These are phyloP conservation scores for Zeugodacus cucurbitae DNA, from an alignment of 1,140 invertebrate genomes.

Conservation along the genomic window DNA sequence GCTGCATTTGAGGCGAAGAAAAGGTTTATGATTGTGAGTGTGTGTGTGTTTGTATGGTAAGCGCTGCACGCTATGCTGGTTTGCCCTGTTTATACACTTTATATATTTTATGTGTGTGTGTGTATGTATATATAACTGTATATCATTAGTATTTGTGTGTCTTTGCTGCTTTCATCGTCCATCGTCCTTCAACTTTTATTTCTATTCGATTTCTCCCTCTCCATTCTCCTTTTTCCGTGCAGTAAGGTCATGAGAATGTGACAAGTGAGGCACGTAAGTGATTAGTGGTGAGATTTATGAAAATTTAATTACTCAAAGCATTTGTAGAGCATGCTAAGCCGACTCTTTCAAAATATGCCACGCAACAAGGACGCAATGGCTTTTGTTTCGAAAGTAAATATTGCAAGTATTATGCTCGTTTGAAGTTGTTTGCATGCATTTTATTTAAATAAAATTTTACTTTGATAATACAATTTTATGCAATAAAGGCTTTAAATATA, in stretches of 20 bases:
- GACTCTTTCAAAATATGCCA: no score
- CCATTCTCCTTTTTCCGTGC: background rate
- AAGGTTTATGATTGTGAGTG: background rate
- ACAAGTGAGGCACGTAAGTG: slow-evolving; percentile 28
- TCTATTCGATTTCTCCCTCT: background rate
- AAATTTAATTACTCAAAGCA: slow-evolving; percentile 19
- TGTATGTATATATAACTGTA: background rate
- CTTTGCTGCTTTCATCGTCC: background rate
- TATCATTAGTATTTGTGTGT: background rate
- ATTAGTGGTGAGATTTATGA: slow-evolving; percentile 31
- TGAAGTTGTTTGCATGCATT: no score
- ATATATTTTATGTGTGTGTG: no score
- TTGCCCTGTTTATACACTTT: background rate
- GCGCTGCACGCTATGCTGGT: background rate
- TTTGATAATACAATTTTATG: no score
- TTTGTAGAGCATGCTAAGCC: no score
- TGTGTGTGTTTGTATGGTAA: background rate
- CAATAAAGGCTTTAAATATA: no score
- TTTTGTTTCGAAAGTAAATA: background rate
- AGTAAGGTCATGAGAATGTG: slow-evolving; percentile 24
- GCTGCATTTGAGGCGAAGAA: background rate
- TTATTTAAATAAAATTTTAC: no score
- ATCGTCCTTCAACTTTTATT: background rate
- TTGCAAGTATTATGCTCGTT: background rate
- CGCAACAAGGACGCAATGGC: background rate